Evolutionary conservation across 2,113 vertebrate species (phyloP), one percentile per base, ranked within the genome.

Genomic region (Aleadryas rufinucha): DNA sequence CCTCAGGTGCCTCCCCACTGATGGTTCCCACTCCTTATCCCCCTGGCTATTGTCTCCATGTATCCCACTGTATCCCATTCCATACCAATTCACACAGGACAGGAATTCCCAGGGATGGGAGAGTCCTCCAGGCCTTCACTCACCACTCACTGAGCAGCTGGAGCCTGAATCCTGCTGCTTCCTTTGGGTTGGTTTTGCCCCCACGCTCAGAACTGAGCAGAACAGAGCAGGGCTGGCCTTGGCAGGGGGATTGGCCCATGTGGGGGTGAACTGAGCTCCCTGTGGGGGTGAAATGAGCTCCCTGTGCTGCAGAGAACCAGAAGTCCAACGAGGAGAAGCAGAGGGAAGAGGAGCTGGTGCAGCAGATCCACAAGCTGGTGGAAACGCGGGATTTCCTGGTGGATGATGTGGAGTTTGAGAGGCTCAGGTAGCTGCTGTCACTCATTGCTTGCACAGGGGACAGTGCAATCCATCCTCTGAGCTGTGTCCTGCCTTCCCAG

Each of bases 371-470:
- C 85, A 99, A 99, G 96, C 97, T 99, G 93, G 99, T 99, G 75
- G 99, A 99, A 95, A 99, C 98, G 1, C 97, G 99, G 88, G 99
- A 99, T 96, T 99, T 98, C 96, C 97, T 99, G 53, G 99, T 99
- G 97, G 99, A 99, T 2, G 99, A 99, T 13, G 98, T 99, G 87
- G 99, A 99, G 94, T 99, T 99, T 63, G 99, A 99, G 96, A 97
- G 99, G 72, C 98, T 99, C 96, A 98, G 98, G 99, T 99, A 97
- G 45, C 49, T 23, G 76, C 4, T 41, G 49, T 16, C 35, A 6
- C 39, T 52, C 31, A 2, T 5, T 59, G 44, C 42, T 35, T 6
- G 19, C 0, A 0, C 50, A 65, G 72, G 35, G 86, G 10, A 65
- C 31, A 8, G 45, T 13, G 59, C 54, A n/a, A 7, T 19, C 45